Percentiles rank a stretch among this genome's conserved stretches.
These are phyloP conservation scores for Diglossa brunneiventris DNA, from an alignment of 2,113 vertebrate genomes.

Conservation along the genomic window DNA sequence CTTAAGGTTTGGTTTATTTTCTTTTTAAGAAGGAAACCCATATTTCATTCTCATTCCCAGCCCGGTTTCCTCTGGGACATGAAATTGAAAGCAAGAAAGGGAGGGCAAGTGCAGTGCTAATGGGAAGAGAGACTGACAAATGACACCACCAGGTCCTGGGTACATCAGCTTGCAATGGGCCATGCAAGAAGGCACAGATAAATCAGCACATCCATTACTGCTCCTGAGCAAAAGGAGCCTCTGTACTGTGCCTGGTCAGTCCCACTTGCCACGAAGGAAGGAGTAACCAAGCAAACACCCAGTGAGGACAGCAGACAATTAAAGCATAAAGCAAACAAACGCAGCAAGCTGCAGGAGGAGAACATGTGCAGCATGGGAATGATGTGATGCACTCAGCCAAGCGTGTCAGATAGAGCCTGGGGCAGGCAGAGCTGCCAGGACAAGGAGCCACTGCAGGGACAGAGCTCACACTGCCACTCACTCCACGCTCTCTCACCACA, in stretches of 20 bases:
- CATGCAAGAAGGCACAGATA: neutral
- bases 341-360: neutral
- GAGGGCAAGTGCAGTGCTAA: neutral
- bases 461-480: neutral
- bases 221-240: neutral
- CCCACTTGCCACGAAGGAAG: neutral
- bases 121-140: neutral
- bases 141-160: neutral
- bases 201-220: neutral
- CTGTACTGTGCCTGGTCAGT: neutral
- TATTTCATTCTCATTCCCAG: conserved; percentile 26
- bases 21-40: conserved; percentile 4
- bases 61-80: neutral
- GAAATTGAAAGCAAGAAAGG: neutral
- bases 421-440: conserved; percentile 20
- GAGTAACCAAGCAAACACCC: neutral
- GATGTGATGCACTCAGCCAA: neutral
- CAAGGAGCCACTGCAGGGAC: neutral
- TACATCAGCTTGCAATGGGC: neutral
- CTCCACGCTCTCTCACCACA: neutral
- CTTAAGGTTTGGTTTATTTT: conserved; percentile 37
- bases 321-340: neutral
- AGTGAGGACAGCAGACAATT: neutral
- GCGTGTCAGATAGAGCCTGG: neutral
- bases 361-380: neutral